Conservation (phyloP, 1,140 invertebrate genomes). For the Ctenoplectra terminalis region DNA sequence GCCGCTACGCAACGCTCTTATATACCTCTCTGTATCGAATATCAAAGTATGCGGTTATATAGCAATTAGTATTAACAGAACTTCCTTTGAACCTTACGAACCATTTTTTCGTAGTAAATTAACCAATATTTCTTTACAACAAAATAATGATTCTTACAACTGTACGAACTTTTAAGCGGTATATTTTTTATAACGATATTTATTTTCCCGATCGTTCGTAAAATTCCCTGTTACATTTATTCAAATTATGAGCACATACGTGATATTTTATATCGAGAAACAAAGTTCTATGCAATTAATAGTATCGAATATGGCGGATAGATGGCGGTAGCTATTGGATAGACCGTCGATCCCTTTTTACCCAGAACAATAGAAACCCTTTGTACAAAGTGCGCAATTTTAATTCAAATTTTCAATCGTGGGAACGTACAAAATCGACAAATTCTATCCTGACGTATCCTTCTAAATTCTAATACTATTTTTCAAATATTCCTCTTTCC, state of each 20-base stretch:
- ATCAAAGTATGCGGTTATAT: slow-evolving; percentile 5
- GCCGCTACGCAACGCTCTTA: slow-evolving; percentile 37
- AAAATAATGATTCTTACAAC: background rate
- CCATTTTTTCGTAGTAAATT: background rate
- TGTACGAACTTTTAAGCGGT: background rate
- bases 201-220: no score
- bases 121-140: background rate
- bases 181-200: background rate
- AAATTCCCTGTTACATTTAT: background rate
- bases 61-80: slow-evolving; percentile 31
- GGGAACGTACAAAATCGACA: no score
- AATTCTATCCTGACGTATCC: no score
- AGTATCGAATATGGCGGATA: slow-evolving; percentile 12
- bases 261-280: background rate
- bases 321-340: slow-evolving; percentile 37
- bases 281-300: slow-evolving; percentile 19
- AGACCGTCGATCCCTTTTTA: background rate
- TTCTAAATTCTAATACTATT: no score
- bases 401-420: background rate
- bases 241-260: slow-evolving; percentile 34
- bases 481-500: no score
- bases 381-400: background rate
- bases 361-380: background rate
- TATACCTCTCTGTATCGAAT: slow-evolving; percentile 27
- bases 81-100: background rate